These are phyloP conservation scores for Xylota segnis DNA, from an alignment of 2,888 invertebrate genomes.

Conservation along the genomic window DNA sequence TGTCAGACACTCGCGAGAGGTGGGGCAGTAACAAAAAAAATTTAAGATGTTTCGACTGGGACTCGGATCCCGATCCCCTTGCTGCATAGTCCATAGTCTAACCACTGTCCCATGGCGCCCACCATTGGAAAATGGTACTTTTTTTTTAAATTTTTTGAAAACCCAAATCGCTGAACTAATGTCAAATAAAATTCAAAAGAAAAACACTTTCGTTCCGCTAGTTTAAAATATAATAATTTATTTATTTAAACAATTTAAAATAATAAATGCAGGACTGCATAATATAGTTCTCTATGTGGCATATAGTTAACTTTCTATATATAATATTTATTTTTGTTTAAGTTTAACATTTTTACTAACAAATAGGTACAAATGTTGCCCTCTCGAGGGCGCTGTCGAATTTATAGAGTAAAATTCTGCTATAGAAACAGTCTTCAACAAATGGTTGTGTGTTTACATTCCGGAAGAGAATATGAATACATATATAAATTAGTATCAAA, in stretches of 20 bases:
- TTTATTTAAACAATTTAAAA: conserved; percentile 50
- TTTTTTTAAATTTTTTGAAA: too few relatives aligned
- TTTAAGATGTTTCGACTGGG: too few relatives aligned
- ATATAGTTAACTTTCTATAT: conserved; percentile 23
- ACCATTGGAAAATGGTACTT: too few relatives aligned
- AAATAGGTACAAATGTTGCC: conserved; percentile 71
- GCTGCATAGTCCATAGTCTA: too few relatives aligned
- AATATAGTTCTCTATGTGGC: conserved; percentile 36
- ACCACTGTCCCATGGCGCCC: too few relatives aligned
- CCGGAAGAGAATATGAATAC: conserved; percentile 31
- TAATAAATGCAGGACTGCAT: conserved; percentile 28
- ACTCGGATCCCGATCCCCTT: too few relatives aligned
- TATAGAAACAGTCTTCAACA: conserved; percentile 67
- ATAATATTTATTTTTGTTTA: conserved; percentile 4
- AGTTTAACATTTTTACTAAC: conserved; percentile 45
- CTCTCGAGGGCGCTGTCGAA: conserved; percentile 29
- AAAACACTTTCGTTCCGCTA: conserved; percentile 6
- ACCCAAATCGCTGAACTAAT: too few relatives aligned
- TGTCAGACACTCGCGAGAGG: too few relatives aligned
- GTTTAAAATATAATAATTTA: conserved; percentile 68
- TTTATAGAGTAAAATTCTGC: conserved; percentile 43
- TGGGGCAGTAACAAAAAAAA: too few relatives aligned
- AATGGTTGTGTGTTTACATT: conserved; percentile 30
- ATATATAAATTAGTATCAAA: conserved; percentile 68
- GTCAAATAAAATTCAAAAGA: too few relatives aligned